Evolutionary conservation across 2,888 invertebrate species (phyloP).

Genomic region (Timandra comae): DNA sequence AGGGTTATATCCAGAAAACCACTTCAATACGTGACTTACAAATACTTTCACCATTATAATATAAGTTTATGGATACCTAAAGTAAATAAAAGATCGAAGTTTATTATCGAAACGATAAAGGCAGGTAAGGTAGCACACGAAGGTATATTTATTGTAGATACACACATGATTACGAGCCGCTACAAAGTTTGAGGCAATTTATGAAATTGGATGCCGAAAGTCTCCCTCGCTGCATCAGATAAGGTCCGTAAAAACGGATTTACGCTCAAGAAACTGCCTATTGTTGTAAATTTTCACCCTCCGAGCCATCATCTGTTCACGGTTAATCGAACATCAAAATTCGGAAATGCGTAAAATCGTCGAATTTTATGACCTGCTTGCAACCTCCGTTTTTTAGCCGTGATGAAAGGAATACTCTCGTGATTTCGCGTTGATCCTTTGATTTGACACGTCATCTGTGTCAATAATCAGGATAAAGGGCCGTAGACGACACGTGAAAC

Average conservation of each 20-base stretch:
- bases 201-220: conserved; percentile 23
- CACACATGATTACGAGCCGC: conserved; percentile 21
- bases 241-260: conserved; percentile 26
- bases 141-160: conserved; percentile 1
- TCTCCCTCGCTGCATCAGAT: conserved; percentile 18
- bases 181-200: conserved; percentile 23
- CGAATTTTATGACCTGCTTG: conserved; percentile 38
- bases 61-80: too few species aligned
- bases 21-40: too few species aligned
- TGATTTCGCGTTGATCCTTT: conserved; percentile 22
- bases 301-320: conserved; percentile 34
- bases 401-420: conserved; percentile 21
- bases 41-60: too few species aligned
- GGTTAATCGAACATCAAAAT: conserved; percentile 46
- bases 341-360: conserved; percentile 50
- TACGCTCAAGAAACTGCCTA: conserved; percentile 36
- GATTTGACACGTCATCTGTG: conserved; percentile 24
- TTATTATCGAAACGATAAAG: too few species aligned
- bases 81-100: too few species aligned
- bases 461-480: conserved; percentile 21
- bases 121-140: too few species aligned
- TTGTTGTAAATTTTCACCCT: conserved; percentile 44
- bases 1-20: too few species aligned
- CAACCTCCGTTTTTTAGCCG: conserved; percentile 28
- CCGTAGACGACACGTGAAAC: conserved; percentile 4